These are phyloP conservation scores for Apamea crenata DNA, from an alignment of 2,888 invertebrate genomes.

Conservation along the genomic window DNA sequence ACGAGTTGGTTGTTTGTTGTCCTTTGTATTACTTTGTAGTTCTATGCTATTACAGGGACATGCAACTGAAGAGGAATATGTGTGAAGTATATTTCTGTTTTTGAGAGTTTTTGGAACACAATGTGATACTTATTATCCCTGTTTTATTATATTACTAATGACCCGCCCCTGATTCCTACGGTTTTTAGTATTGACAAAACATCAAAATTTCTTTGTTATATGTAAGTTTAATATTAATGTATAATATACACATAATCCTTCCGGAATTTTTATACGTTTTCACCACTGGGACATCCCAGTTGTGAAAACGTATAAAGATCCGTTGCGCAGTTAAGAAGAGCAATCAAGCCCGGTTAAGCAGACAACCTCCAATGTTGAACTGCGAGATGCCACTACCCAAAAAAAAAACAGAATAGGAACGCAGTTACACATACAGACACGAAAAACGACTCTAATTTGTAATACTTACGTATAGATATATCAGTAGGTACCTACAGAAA, in stretches of 20 bases:
- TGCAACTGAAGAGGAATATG: constrained; percentile 13
- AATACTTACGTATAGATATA: too few relatives aligned
- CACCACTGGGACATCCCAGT: background rate
- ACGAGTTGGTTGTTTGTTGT: constrained; percentile 47
- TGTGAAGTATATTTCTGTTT: background rate
- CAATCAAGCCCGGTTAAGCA: too few relatives aligned
- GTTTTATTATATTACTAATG: background rate
- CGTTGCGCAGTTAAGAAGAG: background rate
- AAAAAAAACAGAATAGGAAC: too few relatives aligned
- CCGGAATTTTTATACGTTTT: too few relatives aligned
- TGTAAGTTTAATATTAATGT: background rate
- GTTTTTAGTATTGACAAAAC: background rate
- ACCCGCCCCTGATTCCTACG: background rate
- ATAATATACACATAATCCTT: background rate
- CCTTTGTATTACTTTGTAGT: constrained; percentile 41
- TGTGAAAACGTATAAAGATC: background rate
- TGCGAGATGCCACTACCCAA: too few relatives aligned
- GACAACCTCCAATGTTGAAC: too few relatives aligned
- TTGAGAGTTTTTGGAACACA: background rate
- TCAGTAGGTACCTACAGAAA: background rate
- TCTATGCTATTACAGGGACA: constrained; percentile 1
- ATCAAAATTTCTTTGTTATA: background rate
- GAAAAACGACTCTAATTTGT: background rate
- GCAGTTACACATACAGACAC: background rate
- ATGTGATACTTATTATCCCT: too few relatives aligned